phyloP scores from a whole-genome alignment of 53 echinoderm and acorn worm species.

The Paracentrotus lividus region DNA sequence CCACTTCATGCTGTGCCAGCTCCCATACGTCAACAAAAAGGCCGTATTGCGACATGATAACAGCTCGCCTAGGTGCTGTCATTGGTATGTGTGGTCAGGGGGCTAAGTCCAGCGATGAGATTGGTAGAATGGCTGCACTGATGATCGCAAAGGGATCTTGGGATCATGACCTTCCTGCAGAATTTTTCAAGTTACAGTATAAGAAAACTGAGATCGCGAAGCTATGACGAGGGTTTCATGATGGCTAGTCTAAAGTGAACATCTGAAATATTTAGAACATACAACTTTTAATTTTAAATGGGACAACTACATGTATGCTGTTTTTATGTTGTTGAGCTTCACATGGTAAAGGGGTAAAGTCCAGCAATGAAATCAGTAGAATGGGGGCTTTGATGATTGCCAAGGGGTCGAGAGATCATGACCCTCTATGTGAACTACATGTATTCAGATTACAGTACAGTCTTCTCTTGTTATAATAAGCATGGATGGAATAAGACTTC shows the following conservation, averaged over 20 bases:
- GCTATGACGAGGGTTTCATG: background rate
- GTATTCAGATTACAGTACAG: no score
- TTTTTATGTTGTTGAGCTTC: no score
- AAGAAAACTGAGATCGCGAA: background rate
- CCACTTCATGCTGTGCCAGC: constrained; percentile 75
- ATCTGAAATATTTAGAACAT: no score
- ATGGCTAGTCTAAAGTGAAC: background rate
- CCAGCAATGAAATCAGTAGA: no score
- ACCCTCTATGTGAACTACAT: no score
- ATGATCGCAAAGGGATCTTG: constrained; percentile 85
- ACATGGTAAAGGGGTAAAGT: no score
- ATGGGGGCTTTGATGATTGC: no score
- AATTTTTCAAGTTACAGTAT: constrained; percentile 73
- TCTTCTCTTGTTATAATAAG: no score
- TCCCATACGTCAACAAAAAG: constrained; percentile 75
- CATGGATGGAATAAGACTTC: no score
- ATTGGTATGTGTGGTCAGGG: constrained; percentile 86
- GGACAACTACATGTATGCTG: no score
- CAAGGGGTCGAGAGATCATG: no score
- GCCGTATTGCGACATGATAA: constrained; percentile 92
- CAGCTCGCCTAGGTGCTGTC: constrained; percentile 81
- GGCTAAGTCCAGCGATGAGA: constrained; percentile 89
- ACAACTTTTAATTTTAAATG: no score
- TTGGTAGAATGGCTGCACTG: constrained; percentile 87
- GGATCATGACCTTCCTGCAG: constrained; percentile 90